Conservation (phyloP, 2,797 vertebrate species). For the Microchirus variegatus region DNA sequence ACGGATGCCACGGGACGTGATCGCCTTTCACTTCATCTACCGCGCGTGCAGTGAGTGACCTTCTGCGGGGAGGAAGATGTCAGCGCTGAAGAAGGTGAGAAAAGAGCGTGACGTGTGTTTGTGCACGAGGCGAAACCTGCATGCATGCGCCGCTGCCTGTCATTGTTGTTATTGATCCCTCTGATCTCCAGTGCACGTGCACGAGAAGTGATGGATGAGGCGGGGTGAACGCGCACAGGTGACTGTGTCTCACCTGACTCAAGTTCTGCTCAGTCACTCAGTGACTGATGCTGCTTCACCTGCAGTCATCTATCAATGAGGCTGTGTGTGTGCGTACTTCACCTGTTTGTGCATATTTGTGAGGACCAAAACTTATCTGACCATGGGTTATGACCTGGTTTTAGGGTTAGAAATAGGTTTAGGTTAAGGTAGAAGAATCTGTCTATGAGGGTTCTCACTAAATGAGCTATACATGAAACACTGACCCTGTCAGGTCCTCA, state of each 20-base stretch:
- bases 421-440: too few species aligned
- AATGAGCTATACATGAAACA: too few species aligned
- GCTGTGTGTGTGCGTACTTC: background rate
- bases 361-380: too few species aligned
- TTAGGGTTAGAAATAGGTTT: too few species aligned
- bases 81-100: conserved; percentile 76
- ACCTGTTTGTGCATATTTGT: background rate
- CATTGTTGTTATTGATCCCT: conserved; percentile 13
- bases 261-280: conserved; percentile 59
- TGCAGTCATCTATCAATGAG: conserved; percentile 28
- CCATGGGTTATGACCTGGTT: too few species aligned
- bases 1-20: conserved; percentile 53
- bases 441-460: too few species aligned
- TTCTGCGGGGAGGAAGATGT: conserved; percentile 71
- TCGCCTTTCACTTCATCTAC: conserved; percentile 34
- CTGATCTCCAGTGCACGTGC: conserved; percentile 20
- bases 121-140: conserved; percentile 21
- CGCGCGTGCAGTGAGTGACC: conserved; percentile 57
- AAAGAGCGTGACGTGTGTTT: conserved; percentile 2
- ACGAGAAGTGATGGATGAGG: background rate
- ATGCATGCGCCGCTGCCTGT: background rate
- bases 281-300: conserved; percentile 13
- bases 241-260: conserved; percentile 22
- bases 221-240: background rate
- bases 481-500: too few species aligned